Evolutionary conservation across 2,888 invertebrate genomes (phyloP).

Genomic region (Lydus trimaculatus): DNA sequence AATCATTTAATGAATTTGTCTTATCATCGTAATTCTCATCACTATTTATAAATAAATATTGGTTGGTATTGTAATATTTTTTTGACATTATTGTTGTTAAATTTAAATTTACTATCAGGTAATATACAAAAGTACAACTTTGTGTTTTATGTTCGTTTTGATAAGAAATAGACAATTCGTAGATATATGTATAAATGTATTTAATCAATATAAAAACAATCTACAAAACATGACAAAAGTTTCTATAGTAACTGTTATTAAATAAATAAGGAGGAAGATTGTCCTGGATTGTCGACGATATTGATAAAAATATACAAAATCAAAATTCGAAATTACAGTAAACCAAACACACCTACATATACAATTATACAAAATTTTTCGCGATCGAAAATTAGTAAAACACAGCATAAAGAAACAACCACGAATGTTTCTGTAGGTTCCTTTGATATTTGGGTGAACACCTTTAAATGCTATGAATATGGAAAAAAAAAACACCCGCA

Average conservation of each 20-base stretch:
- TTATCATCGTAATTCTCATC: neutral
- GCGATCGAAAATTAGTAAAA: no score
- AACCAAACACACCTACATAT: no score
- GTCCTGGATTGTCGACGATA: neutral
- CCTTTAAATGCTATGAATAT: no score
- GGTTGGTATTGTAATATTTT: neutral
- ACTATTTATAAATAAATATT: neutral
- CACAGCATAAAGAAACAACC: no score
- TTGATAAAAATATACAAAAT: neutral
- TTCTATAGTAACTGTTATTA: conserved; percentile 28
- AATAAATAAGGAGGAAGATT: neutral
- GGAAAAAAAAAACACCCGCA: no score
- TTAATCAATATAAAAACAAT: conserved; percentile 24
- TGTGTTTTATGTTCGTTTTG: no score
- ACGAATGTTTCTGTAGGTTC: no score
- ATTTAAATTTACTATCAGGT: neutral
- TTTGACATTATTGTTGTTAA: neutral
- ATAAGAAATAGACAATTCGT: no score
- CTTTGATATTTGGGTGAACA: no score
- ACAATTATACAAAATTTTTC: no score
- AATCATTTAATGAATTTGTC: neutral
- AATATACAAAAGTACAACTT: no score
- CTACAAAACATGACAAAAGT: conserved; percentile 27
- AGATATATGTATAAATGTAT: neutral
- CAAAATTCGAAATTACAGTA: no score